Conservation (phyloP, 2,888 invertebrate species). For the Aleiodes alternator region DNA sequence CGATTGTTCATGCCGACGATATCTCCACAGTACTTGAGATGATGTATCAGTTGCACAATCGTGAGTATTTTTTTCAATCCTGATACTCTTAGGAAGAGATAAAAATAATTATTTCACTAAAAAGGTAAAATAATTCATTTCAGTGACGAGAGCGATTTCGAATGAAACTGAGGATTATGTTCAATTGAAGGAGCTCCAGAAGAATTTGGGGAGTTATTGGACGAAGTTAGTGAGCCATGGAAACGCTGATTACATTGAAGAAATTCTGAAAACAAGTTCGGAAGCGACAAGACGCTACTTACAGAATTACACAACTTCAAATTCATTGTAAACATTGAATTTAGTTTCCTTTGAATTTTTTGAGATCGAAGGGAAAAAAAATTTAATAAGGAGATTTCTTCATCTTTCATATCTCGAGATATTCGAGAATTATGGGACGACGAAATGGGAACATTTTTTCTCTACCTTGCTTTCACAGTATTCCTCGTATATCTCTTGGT, state of each 20-base stretch:
- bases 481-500: too few relatives aligned
- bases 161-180: constrained; percentile 6
- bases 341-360: too few relatives aligned
- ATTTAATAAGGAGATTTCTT: too few relatives aligned
- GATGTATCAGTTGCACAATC: constrained; percentile 59
- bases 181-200: constrained; percentile 57
- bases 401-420: too few relatives aligned
- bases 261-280: constrained; percentile 50
- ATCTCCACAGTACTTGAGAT: constrained; percentile 58
- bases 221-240: constrained; percentile 56
- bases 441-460: too few relatives aligned
- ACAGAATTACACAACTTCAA: too few relatives aligned
- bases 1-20: constrained; percentile 50
- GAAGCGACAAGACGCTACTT: background rate
- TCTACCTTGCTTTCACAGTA: too few relatives aligned
- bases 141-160: background rate
- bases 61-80: constrained; percentile 52
- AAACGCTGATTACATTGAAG: background rate
- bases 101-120: background rate
- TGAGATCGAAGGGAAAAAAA: too few relatives aligned
- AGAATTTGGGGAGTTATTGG: constrained; percentile 65
- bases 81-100: background rate
- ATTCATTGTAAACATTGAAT: too few relatives aligned
- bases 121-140: background rate
- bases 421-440: too few relatives aligned